phyloP scores from a whole-genome alignment of 35 echinoderm and acorn worm genomes.

The Apostichopus japonicus region DNA sequence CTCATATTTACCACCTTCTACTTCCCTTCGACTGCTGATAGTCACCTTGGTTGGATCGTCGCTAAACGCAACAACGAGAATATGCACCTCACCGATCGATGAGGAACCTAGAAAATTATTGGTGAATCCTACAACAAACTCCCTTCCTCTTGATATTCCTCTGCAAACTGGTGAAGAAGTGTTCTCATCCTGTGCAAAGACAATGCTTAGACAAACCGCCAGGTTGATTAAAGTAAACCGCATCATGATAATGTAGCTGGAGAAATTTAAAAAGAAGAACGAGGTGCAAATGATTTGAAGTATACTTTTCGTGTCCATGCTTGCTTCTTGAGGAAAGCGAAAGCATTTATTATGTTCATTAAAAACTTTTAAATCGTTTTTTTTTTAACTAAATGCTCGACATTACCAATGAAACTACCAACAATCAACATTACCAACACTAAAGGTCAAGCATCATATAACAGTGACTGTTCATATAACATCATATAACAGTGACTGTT shows the following conservation, averaged over 20 bases:
- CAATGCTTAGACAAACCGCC: background rate
- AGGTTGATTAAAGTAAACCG: background rate
- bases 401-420: too few species aligned
- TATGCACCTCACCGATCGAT: background rate
- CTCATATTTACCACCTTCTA: conserved; percentile 36
- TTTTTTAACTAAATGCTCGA: too few species aligned
- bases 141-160: conserved; percentile 64
- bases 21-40: conserved; percentile 57
- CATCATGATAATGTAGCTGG: background rate
- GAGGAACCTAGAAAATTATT: background rate
- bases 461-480: too few species aligned
- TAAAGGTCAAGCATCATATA: too few species aligned
- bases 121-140: conserved; percentile 49
- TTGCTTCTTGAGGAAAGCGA: too few species aligned
- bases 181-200: background rate
- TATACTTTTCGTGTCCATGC: too few species aligned
- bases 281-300: too few species aligned
- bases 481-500: too few species aligned
- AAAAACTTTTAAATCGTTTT: too few species aligned
- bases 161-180: background rate
- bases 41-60: conserved; percentile 60
- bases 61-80: conserved; percentile 69
- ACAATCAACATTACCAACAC: too few species aligned
- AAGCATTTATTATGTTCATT: too few species aligned
- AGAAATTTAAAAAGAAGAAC: background rate